Evolutionary conservation across 2,113 vertebrate genomes (phyloP).

Genomic region (Semnornis frantzii): DNA sequence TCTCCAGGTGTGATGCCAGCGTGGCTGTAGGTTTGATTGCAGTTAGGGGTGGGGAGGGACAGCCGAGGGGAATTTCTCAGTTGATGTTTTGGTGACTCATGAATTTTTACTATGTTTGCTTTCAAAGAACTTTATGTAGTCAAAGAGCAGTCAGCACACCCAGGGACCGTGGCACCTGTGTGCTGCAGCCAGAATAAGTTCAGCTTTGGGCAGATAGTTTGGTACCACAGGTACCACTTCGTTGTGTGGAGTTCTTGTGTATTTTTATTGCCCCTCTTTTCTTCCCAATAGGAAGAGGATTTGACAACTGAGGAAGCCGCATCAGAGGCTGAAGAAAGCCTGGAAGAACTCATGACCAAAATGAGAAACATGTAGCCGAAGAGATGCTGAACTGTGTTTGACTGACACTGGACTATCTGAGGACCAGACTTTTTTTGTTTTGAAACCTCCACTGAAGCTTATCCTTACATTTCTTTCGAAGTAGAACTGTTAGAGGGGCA

Average conservation of each 20-base stretch:
- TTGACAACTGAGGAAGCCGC: conserved; percentile 70
- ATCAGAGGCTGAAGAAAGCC: conserved; percentile 87
- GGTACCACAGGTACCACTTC: neutral
- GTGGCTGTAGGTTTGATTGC: neutral
- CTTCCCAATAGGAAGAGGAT: conserved; percentile 61
- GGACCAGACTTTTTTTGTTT: neutral
- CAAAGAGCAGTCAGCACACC: neutral
- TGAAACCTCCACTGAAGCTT: neutral
- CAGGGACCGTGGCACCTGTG: neutral
- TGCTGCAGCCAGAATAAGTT: neutral
- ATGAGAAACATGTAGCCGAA: conserved; percentile 88
- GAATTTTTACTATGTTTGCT: neutral
- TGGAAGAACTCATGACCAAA: conserved; percentile 95
- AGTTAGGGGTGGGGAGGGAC: neutral
- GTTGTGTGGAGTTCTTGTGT: accelerated
- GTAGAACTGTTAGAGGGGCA: neutral
- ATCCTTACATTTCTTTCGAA: neutral
- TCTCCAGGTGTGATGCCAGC: neutral
- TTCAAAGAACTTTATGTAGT: neutral
- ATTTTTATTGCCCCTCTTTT: neutral
- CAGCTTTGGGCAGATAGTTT: neutral
- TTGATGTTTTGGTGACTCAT: neutral
- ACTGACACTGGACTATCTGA: neutral
- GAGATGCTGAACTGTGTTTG: neutral
- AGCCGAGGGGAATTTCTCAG: neutral